Evolutionary conservation across 2,888 invertebrate species (phyloP), one percentile per base, ranked within the genome.

Genomic region (Sicus ferrugineus): DNA sequence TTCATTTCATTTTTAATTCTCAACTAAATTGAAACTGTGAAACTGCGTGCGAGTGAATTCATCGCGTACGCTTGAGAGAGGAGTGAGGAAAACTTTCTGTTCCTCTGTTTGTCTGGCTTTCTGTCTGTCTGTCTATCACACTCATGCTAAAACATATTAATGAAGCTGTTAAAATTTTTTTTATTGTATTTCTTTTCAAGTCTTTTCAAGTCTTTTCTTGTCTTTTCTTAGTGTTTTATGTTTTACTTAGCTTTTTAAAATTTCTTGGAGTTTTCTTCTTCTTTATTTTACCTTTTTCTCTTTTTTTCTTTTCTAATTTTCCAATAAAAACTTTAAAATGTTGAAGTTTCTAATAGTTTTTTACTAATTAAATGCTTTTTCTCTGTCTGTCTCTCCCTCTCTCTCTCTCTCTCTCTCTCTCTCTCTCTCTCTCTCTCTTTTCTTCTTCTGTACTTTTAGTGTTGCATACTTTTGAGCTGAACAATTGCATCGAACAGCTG

Each of bases 331-430:
- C 2, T n/a, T n/a, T 30, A 16, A 54, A n/a, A 56, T 56, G 9
- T 56, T 56, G n/a, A 56, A 56, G 30, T 56, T 56, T 56, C 1
- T 2, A n/a, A 16, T 30, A 3, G 30, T 30, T 56, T 30, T 56
- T 11, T n/a, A 28, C 42, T 42, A 61, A 61, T 61, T 42, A 61
- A 61, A 61, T 61, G 14, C 38, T 61, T 61, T 46, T 21, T 38
- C 26, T 16, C 23, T 42, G 3, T 42, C 21, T 1, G 14, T 28
- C 4, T 3, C 11, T 58, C 31, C 1, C 1, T 14, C 30, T n/a
- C 58, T 58, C 14, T n/a, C 34, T 5, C 6, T 62, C 46, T 62
- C 16, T 46, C 21, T 62, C 26, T 42, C 16, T 46, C 42, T 34
- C 61, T 21, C 31, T 21, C 38, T 2, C 23, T 16, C 11, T 28